These are phyloP conservation scores for Tholera decimalis DNA, from an alignment of 2,888 invertebrate genomes.

Conservation along the genomic window DNA sequence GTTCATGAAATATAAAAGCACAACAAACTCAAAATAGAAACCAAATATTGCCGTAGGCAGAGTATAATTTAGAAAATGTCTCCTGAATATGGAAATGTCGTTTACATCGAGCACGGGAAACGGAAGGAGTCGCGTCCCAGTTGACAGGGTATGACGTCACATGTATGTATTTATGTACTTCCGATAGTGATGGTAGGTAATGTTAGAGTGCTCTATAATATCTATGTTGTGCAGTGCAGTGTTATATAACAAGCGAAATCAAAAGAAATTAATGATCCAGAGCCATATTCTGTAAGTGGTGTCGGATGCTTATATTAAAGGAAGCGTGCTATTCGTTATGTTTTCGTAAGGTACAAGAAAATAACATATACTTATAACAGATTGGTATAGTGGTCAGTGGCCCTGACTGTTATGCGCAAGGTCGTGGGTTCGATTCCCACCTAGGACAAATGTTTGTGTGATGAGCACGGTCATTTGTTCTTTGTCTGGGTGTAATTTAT, in stretches of 20 bases:
- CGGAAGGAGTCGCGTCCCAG: constrained; percentile 67
- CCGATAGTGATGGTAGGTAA: constrained; percentile 46
- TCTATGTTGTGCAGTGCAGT: too few relatives aligned
- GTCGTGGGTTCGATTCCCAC: too few relatives aligned
- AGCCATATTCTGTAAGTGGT: constrained; percentile 9
- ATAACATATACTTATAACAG: too few relatives aligned
- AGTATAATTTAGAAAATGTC: constrained; percentile 40
- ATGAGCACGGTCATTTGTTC: too few relatives aligned
- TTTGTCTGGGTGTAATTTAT: too few relatives aligned
- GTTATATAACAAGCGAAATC: background rate
- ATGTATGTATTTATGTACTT: constrained; percentile 31
- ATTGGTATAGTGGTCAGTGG: too few relatives aligned
- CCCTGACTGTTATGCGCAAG: too few relatives aligned
- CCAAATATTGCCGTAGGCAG: constrained; percentile 14
- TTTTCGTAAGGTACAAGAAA: background rate
- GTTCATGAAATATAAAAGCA: background rate
- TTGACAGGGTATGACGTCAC: constrained; percentile 52
- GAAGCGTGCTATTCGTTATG: background rate
- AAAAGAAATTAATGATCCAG: constrained; percentile 12
- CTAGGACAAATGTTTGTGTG: too few relatives aligned
- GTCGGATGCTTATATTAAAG: background rate
- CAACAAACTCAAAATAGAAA: background rate
- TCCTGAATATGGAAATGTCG: constrained; percentile 60
- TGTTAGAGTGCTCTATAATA: constrained; percentile 19
- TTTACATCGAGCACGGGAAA: constrained; percentile 68